Evolutionary conservation across 2,113 vertebrate genomes (phyloP).

Genomic region (Pterocles gutturalis): DNA sequence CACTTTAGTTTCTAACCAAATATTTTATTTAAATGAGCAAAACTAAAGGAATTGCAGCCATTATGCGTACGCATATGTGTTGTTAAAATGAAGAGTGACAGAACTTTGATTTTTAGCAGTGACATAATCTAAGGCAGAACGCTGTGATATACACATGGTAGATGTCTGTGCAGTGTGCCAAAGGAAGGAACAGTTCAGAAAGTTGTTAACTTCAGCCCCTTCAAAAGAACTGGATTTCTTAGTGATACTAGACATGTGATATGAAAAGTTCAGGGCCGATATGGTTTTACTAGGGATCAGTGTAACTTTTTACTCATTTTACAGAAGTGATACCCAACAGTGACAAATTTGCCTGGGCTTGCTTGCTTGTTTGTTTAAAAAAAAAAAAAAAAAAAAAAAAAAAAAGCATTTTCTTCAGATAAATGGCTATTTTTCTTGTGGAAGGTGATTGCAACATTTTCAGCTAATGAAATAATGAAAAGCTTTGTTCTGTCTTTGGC

Average conservation of each 20-base stretch:
- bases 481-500: background rate
- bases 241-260: background rate
- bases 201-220: conserved; percentile 26
- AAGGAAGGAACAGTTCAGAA: conserved; percentile 21
- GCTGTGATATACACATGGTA: conserved; percentile 10
- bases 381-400: background rate
- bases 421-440: background rate
- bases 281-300: background rate
- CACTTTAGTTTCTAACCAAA: background rate
- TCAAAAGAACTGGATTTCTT: background rate
- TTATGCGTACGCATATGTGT: background rate
- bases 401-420: background rate
- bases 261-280: background rate
- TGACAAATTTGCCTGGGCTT: background rate
- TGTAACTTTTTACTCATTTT: background rate
- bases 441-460: background rate
- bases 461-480: background rate
- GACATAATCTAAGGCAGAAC: background rate
- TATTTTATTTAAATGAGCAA: background rate
- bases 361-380: background rate
- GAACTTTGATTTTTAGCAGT: conserved; percentile 50
- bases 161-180: conserved; percentile 5
- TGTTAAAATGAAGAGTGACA: conserved; percentile 26
- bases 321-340: background rate
- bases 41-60: background rate